Evolutionary conservation across 2,888 invertebrate genomes (phyloP), one percentile per base, ranked within the genome.

Genomic region (Schizotus pectinicornis): DNA sequence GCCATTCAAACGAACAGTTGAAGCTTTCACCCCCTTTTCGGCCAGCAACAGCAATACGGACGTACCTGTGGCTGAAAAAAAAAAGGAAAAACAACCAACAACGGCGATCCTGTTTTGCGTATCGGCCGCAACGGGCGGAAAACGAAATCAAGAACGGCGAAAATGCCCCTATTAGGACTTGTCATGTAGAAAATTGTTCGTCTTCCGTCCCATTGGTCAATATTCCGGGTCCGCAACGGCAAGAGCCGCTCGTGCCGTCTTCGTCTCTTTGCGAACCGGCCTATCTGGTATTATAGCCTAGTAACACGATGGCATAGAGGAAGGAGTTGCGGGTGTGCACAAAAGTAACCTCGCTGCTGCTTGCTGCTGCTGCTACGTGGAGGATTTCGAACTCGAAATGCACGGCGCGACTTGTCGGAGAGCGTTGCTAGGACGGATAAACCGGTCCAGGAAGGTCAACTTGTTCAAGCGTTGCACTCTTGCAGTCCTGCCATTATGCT

Each of bases 401-500:
- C 41, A 55, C 39, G 55, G 47, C 48, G 47, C 48, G 34, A 41
- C 41, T 35, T 39, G 9, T 30, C 42, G 48, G n/a, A 43, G 30
- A 47, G 37, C 39, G 35, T 9, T 38, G 59, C 49, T 53, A 49
- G 59, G 54, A 54, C 59, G 54, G 37, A 43, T 52, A 47, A 59
- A 59, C 59, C 59, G 59, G 59, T 59, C 54, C 32, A 47, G 52
- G 53, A 59, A 59, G 59, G 59, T 59, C 59, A 59, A 54, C 39
- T 11, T 46, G 47, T 47, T 42, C 53, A 47, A 48, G 46, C 52
- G 34, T 38, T 56, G 58, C 58, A 53, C 48, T 47, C 12, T 52
- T 36, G 11, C 9, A 12, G 9, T 30, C 14, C 45, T 32, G 45
- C 39, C 8, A 12, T 12, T 8, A 8, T 8, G 11, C 8, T 8